Evolutionary conservation across 2,797 vertebrate species (phyloP).

Genomic region (Spizella passerina): DNA sequence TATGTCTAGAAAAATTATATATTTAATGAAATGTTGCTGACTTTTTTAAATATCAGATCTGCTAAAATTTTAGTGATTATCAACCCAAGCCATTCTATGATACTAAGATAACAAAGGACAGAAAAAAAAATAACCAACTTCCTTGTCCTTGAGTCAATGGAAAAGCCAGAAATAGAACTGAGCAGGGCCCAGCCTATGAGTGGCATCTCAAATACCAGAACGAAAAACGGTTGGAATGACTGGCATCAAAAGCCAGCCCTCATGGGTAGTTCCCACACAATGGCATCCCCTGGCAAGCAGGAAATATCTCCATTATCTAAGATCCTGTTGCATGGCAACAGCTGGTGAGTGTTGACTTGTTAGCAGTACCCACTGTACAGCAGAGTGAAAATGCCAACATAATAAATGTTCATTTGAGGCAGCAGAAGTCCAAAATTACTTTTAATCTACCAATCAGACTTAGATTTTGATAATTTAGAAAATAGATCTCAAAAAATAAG

Average conservation of each 20-base stretch:
- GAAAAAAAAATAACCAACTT: neutral
- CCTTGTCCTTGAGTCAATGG: neutral
- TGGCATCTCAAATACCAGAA: constrained; percentile 5
- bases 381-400: rapidly evolving
- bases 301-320: neutral
- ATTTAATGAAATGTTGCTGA: neutral
- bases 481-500: neutral
- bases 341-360: neutral
- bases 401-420: neutral
- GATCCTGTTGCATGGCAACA: neutral
- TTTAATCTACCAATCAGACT: neutral
- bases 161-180: constrained; percentile 15
- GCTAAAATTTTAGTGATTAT: neutral
- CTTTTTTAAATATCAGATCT: neutral
- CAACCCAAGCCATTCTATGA: neutral
- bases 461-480: neutral
- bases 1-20: neutral
- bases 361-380: neutral
- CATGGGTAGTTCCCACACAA: constrained; percentile 1
- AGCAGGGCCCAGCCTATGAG: neutral
- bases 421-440: neutral
- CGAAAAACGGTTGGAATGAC: neutral
- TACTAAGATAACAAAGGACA: neutral
- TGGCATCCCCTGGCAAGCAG: neutral
- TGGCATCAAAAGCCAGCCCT: neutral